A percentile compares a stretch with the other conserved stretches of the same genome.
phyloP scores from a whole-genome alignment of 2,113 vertebrate species.

The Neogale vison region DNA sequence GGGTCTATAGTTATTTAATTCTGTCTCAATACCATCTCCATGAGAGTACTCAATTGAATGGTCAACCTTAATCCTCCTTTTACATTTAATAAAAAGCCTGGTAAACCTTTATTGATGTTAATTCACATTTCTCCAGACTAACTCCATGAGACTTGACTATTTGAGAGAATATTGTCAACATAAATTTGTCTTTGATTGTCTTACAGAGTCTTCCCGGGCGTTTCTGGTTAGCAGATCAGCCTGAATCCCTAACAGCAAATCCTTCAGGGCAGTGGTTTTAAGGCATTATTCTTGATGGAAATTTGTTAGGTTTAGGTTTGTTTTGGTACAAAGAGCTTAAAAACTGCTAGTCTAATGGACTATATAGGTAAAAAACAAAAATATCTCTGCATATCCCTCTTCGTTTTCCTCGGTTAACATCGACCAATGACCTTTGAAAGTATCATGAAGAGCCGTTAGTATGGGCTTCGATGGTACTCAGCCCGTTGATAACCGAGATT shows the following conservation, averaged over 20 bases:
- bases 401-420: neutral
- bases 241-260: neutral
- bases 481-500: neutral
- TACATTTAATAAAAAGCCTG: neutral
- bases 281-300: neutral
- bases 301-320: neutral
- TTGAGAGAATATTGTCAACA: neutral
- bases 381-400: neutral
- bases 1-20: neutral
- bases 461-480: neutral
- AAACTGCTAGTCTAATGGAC: neutral
- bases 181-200: neutral
- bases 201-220: neutral
- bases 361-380: neutral
- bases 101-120: neutral
- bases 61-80: neutral
- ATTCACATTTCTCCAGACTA: neutral
- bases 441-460: neutral
- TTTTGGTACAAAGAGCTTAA: neutral
- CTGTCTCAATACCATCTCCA: neutral
- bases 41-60: neutral
- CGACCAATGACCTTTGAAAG: neutral
- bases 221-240: neutral
- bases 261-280: neutral
- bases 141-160: neutral